Conservation (phyloP, 2,113 vertebrate species). For the Egretta garzetta region DNA sequence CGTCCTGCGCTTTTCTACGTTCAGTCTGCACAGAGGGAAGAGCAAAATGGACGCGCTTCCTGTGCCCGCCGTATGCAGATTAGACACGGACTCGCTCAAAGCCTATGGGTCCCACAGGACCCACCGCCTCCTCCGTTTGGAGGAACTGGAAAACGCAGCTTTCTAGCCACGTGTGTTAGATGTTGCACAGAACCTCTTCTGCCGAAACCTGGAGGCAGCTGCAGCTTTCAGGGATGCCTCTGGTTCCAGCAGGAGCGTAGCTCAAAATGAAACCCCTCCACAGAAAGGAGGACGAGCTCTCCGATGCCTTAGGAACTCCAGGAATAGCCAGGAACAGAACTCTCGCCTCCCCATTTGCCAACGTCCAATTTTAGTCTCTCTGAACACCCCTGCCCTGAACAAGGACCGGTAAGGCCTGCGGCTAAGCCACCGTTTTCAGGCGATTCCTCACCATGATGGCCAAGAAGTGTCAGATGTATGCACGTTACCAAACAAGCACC, state of each 20-base stretch:
- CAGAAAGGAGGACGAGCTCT: background rate
- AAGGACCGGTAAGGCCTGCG: background rate
- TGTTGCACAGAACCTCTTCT: background rate
- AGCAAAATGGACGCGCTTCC: too few relatives aligned
- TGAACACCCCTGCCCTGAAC: background rate
- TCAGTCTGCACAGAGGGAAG: background rate
- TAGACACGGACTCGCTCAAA: background rate
- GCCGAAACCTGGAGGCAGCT: background rate
- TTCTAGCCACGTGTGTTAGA: background rate
- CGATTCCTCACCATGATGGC: background rate
- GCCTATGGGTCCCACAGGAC: background rate
- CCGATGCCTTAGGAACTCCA: background rate
- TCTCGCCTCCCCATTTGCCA: background rate
- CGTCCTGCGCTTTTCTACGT: too few relatives aligned
- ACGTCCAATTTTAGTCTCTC: background rate
- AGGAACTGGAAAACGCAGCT: background rate
- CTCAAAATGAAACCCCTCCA: background rate
- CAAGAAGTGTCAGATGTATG: too few relatives aligned
- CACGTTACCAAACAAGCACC: background rate
- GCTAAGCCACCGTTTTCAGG: background rate
- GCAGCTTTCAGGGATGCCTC: background rate
- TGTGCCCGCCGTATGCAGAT: too few relatives aligned
- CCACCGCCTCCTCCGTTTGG: background rate
- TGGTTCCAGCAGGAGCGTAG: background rate
- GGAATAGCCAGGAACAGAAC: background rate